Base-by-base conservation (phyloP, 2,113 vertebrate species). In the Psilopsiagon aurifrons region DNA sequence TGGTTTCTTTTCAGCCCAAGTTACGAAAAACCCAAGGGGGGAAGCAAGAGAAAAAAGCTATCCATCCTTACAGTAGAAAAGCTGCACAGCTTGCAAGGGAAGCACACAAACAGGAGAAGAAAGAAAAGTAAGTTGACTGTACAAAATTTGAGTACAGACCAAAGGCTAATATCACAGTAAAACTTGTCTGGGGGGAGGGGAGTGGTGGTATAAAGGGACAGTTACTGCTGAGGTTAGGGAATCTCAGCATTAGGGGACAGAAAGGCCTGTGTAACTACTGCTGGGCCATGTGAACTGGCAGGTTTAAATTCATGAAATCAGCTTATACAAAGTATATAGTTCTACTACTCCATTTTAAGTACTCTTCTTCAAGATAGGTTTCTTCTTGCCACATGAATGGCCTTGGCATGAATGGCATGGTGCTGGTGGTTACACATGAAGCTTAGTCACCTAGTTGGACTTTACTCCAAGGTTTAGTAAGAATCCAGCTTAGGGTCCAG, bases 51-150 rank as follows among this genome's bases (percentile, higher is more conserved):
- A 98, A 98, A 62, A 99, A 99, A 85, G 98, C 98, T 54, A 95
- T 99, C 86, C 99, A 99, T 93, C 99, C 99, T 9, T 99, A 98
- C 92, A 99, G 99, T 97, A 98, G 99, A 95, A 99, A 99, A 96
- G 99, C 99, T 15, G 99, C 98, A 2, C 99, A 99, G 31, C 97
- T 99, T 44, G 98, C 97, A 17, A 98, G 98, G 97, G 98, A 98
- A 70, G 98, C 98, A 23, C 98, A 98, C 93, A 98, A 98, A 91
- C 98, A 99, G 85, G 98, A 98, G 10, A 99, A 97, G 92, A 99
- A 98, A 94, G 99, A 99, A 52, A 99, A 97, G 98, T 98, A 94
- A 98, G 98, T 97, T 80, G 63, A 46, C n/a, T 37, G 1, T n/a
- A 41, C 24, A 90, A 47, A 64, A 52, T 52, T 25, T 69, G 3